Conservation (phyloP, 2,888 invertebrate genomes). For the Ceriagrion tenellum region DNA sequence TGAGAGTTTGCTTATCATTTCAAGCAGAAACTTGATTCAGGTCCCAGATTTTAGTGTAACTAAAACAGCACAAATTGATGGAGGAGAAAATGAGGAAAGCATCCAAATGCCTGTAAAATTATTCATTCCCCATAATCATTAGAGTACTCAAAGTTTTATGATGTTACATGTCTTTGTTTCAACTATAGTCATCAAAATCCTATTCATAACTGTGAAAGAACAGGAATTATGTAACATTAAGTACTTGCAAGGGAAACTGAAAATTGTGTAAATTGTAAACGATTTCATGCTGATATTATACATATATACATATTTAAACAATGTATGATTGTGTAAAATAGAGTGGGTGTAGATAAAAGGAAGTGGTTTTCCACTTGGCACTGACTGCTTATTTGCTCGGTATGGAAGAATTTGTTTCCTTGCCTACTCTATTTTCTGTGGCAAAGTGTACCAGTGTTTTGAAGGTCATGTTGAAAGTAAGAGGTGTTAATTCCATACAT, state of each 20-base stretch:
- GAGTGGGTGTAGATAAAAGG: conserved; percentile 65
- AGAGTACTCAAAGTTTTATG: conserved; percentile 55
- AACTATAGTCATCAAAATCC: conserved; percentile 52
- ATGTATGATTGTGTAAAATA: conserved; percentile 67
- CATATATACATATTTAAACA: conserved; percentile 67
- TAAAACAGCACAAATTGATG: conserved; percentile 51
- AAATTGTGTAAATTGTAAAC: conserved; percentile 61
- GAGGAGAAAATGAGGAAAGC: conserved; percentile 46
- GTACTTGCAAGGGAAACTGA: conserved; percentile 51
- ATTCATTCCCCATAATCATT: conserved; percentile 65
- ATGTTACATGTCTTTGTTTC: conserved; percentile 64
- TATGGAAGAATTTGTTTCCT: conserved; percentile 46
- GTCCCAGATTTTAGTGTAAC: conserved; percentile 46
- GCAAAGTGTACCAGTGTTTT: conserved; percentile 40
- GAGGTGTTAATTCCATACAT: conserved; percentile 12
- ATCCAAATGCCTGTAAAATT: conserved; percentile 49
- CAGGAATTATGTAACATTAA: conserved; percentile 59
- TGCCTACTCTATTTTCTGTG: conserved; percentile 59
- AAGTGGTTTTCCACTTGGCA: conserved; percentile 64
- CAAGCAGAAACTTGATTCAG: conserved; percentile 45
- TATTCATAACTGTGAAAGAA: conserved; percentile 50
- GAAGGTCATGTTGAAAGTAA: conserved; percentile 20
- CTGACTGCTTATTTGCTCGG: conserved; percentile 65
- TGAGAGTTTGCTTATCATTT: conserved; percentile 49
- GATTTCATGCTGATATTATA: conserved; percentile 67